These are phyloP conservation scores for Lissocephala sabroskyi DNA, from an alignment of 2,888 invertebrate genomes.

Conservation along the genomic window DNA sequence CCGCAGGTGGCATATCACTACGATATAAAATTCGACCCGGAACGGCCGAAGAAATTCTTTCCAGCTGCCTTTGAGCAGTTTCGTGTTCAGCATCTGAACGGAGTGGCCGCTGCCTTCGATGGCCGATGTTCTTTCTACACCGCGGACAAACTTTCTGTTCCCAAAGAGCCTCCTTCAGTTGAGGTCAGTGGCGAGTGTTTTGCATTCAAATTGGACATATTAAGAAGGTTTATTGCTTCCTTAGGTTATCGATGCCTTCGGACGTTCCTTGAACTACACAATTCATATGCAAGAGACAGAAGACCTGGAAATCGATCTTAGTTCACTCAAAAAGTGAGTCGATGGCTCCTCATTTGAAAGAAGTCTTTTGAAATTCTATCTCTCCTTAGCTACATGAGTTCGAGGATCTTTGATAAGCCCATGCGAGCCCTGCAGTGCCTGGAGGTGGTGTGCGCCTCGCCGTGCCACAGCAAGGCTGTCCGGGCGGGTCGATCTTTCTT, in stretches of 20 bases:
- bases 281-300: conserved; percentile 60
- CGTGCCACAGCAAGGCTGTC: conserved; percentile 62
- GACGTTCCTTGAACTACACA: conserved; percentile 41
- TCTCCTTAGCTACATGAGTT: conserved; percentile 54
- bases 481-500: conserved; percentile 81
- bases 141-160: conserved; percentile 29
- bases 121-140: conserved; percentile 80
- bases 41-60: conserved; percentile 79
- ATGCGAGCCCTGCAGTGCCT: conserved; percentile 75
- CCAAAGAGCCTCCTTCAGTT: conserved; percentile 42
- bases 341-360: background rate
- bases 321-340: conserved; percentile 54
- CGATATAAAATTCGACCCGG: conserved; percentile 83
- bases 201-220: background rate
- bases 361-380: background rate
- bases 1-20: conserved; percentile 80
- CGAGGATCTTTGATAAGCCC: conserved; percentile 68
- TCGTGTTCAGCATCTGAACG: conserved; percentile 69
- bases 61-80: conserved; percentile 73
- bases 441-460: conserved; percentile 78
- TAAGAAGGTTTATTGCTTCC: background rate
- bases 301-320: conserved; percentile 51
- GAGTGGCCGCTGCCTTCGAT: conserved; percentile 79
- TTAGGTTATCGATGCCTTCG: conserved; percentile 49
- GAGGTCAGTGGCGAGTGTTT: conserved; percentile 36